Evolutionary conservation across 2,113 vertebrate species (phyloP), one percentile per base, ranked within the genome.

Genomic region (Macheiramphus alcinus): DNA sequence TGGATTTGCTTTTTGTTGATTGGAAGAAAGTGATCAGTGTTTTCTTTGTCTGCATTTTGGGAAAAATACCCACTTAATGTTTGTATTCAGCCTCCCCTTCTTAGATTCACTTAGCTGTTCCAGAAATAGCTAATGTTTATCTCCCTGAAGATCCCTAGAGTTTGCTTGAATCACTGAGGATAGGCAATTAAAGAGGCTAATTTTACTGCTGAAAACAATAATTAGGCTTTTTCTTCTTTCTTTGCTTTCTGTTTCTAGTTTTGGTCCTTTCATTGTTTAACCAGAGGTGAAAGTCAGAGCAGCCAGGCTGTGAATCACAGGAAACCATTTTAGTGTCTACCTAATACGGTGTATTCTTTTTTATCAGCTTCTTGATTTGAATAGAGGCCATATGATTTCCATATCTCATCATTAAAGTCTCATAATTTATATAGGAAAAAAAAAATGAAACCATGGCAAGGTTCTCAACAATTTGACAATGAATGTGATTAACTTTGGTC

Each of bases 181-280:
- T 62, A 90, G 11, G 45, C 86, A 94, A 93, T 95, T 94, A 94
- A 92, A 88, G 71, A 86, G 23, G 68, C 45, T 91, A 94, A 95
- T 92, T 76, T 56, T 86, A 76, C 45, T 81, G 65, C 52, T 95
- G 88, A 88, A 97, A 97, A 97, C 80, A 97, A 93, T 66, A 96
- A 95, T 93, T 87, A 86, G n/a, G 15, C 13, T 56, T 93, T 81
- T 95, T 78, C 29, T 91, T 70, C 11, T 67, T 85, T 43, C 80
- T 88, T 72, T 68, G 22, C 42, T 93, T 97, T 94, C 47, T 72
- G 13, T 73, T 89, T 91, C 34, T 86, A 42, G 29, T 86, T 95
- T 93, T 79, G 43, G 61, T 86, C 34, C 61, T 87, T 82, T 96
- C 42, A 50, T 59, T 92, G n/a, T 86, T 88, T 68, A 90, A 71